A percentile compares a stretch with the other conserved stretches of the same genome.
Conservation (phyloP, 2,113 vertebrate species). For the Osmerus eperlanus region DNA sequence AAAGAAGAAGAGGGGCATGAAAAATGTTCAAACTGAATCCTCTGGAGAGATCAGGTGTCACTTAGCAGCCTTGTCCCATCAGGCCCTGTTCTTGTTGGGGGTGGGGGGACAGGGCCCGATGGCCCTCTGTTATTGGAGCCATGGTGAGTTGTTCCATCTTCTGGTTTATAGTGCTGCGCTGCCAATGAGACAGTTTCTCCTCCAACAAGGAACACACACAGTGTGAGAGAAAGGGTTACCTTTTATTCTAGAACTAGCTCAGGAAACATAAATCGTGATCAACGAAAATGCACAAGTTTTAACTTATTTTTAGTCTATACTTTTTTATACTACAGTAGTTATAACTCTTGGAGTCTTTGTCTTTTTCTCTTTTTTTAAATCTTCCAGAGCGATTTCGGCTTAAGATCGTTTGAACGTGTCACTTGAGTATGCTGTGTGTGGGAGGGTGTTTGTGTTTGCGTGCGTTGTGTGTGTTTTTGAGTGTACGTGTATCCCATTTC, state of each 20-base stretch:
- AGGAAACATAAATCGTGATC: slow-evolving; percentile 96
- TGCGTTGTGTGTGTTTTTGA: slow-evolving; percentile 43
- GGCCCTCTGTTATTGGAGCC: slow-evolving; percentile 79
- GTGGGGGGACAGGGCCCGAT: slow-evolving; percentile 80
- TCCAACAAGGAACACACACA: slow-evolving; percentile 99
- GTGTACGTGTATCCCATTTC: slow-evolving; percentile 31
- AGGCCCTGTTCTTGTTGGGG: slow-evolving; percentile 79
- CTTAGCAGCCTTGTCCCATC: slow-evolving; percentile 74
- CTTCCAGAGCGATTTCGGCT: slow-evolving; percentile 81
- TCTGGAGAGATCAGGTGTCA: slow-evolving; percentile 76
- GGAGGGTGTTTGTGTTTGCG: slow-evolving; percentile 54
- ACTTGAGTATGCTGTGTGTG: slow-evolving; percentile 46
- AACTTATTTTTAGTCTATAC: slow-evolving; percentile 95
- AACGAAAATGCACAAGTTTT: slow-evolving; percentile 99
- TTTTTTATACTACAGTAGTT: slow-evolving; percentile 99
- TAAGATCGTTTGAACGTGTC: slow-evolving; percentile 56
- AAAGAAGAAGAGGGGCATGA: slow-evolving; percentile 77
- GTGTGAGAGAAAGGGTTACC: slow-evolving; percentile 93
- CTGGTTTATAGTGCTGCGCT: slow-evolving; percentile 78
- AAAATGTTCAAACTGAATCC: slow-evolving; percentile 83
- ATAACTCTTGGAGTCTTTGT: slow-evolving; percentile 98
- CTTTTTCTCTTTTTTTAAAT: slow-evolving; percentile 67
- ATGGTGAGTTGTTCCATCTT: slow-evolving; percentile 71
- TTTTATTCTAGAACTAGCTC: slow-evolving; percentile 98
- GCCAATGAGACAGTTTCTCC: slow-evolving; percentile 93